phyloP scores from a whole-genome alignment of 1,140 invertebrate genomes.

The Pseudomyrmex gracilis region DNA sequence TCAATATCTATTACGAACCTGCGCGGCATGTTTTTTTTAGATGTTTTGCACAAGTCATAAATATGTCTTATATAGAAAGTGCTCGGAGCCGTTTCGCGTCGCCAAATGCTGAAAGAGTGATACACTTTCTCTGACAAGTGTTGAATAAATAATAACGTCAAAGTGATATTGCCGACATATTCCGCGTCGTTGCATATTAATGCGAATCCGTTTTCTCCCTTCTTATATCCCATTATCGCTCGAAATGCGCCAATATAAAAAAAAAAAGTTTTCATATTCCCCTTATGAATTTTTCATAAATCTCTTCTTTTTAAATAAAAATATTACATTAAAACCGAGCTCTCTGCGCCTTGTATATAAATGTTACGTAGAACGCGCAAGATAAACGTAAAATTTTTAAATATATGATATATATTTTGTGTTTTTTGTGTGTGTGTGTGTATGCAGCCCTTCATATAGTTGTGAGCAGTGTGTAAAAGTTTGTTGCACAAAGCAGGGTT shows the following conservation, averaged over 20 bases:
- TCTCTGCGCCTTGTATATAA: not conserved
- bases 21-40: slow-evolving; percentile 5
- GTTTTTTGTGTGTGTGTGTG: not conserved
- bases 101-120: slow-evolving; percentile 40
- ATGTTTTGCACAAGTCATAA: slow-evolving; percentile 47
- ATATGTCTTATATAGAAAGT: slow-evolving; percentile 43
- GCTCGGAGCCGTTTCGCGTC: slow-evolving; percentile 5
- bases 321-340: too few relatives aligned
- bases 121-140: slow-evolving; percentile 51
- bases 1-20: slow-evolving; percentile 21
- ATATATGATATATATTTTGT: not conserved
- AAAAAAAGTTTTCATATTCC: not conserved
- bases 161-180: slow-evolving; percentile 47
- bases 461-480: not conserved
- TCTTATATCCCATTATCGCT: slow-evolving; percentile 48
- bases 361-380: not conserved
- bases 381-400: not conserved
- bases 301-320: slow-evolving; percentile 16
- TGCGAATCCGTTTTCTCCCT: slow-evolving; percentile 14
- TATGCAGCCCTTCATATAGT: not conserved
- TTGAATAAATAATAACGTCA: slow-evolving; percentile 58
- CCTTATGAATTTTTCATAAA: slow-evolving; percentile 30
- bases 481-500: not conserved
- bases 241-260: slow-evolving; percentile 16
- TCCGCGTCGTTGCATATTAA: slow-evolving; percentile 54